Base-by-base conservation (phyloP, 2,113 vertebrate genomes). In the Pungitius pungitius region DNA sequence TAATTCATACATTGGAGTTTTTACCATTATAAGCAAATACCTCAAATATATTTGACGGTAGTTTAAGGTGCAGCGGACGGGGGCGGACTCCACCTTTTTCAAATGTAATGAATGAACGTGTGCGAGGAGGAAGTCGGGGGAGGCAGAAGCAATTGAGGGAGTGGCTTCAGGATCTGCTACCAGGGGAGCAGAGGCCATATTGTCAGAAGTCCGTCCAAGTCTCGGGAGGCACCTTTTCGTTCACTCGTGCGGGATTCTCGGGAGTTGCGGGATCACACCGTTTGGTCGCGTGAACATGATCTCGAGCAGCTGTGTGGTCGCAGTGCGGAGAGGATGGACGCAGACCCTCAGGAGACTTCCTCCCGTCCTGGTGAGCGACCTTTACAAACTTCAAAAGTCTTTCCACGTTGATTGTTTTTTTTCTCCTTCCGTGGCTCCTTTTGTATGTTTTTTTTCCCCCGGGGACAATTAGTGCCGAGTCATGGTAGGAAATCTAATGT, bases 241-340 rank as follows among this genome's bases (percentile, higher is more conserved):
- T 2, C 12, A 45, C 12, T 63, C 24, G n/a, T 24, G 37, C 7
- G 8, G 1, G n/a, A 10, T 30, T 7, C n/a, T 13, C 11, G 11
- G 9, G 24, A 4, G 5, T 3, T 24, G 22, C 4, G 13, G 4
- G 5, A 24, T 24, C 11, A n/a, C 2, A 1, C 8, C 8, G 3
- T 22, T 13, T 4, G 22, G 10, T 14, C n/a, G 7, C 22, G 22
- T 22, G 4, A n/a, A 18, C 24, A 90, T 89, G 87, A 87, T 17
- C 45, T 0, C 62, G 0, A 11, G 11, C 52, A 13, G 61, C 17
- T 39, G 71, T 1, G 0, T 71, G 0, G 22, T 24, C 2, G 2
- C 76, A 0, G 9, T 77, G 52, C 49, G 65, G 6, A 65, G 73
- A 64, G 72, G 80, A 51, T 71, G 30, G 24, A 1, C n/a, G n/a